These are phyloP conservation scores for Pangasius djambal DNA, from an alignment of 2,797 vertebrate genomes.

Conservation along the genomic window DNA sequence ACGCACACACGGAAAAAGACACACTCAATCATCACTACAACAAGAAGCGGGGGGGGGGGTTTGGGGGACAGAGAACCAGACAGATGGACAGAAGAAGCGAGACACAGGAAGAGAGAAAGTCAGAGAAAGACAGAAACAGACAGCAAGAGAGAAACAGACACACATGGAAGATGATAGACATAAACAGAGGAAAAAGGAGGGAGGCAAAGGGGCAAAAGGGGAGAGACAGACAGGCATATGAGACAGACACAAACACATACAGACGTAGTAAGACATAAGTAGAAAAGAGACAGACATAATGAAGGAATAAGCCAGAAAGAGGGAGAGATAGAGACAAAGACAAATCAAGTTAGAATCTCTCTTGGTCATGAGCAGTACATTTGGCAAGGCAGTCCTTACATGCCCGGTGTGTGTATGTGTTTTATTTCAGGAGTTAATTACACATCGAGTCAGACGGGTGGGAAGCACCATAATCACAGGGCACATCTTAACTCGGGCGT, in stretches of 20 bases:
- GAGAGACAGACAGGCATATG: neutral
- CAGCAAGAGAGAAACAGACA: slow-evolving; percentile 27
- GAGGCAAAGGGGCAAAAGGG: neutral
- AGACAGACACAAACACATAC: neutral
- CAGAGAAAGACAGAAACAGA: neutral
- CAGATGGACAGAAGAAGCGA: neutral
- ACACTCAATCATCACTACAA: neutral
- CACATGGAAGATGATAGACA: neutral
- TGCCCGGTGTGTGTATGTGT: slow-evolving; percentile 32
- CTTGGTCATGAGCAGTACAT: neutral
- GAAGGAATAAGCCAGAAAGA: neutral
- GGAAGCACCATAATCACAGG: slow-evolving; percentile 54
- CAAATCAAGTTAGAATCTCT: neutral
- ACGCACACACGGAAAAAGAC: neutral
- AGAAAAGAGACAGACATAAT: neutral
- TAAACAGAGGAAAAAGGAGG: neutral
- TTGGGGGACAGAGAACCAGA: neutral
- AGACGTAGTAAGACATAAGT: neutral
- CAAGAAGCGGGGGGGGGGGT: neutral
- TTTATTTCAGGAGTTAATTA: slow-evolving; percentile 72
- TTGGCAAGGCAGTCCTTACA: slow-evolving; percentile 31
- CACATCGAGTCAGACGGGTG: slow-evolving; percentile 53
- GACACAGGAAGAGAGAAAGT: neutral
- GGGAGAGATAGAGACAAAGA: neutral
- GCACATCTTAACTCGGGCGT: slow-evolving; percentile 31